phyloP scores from a whole-genome alignment of 1,140 invertebrate species.

The Phymorhynchus buccinoides region DNA sequence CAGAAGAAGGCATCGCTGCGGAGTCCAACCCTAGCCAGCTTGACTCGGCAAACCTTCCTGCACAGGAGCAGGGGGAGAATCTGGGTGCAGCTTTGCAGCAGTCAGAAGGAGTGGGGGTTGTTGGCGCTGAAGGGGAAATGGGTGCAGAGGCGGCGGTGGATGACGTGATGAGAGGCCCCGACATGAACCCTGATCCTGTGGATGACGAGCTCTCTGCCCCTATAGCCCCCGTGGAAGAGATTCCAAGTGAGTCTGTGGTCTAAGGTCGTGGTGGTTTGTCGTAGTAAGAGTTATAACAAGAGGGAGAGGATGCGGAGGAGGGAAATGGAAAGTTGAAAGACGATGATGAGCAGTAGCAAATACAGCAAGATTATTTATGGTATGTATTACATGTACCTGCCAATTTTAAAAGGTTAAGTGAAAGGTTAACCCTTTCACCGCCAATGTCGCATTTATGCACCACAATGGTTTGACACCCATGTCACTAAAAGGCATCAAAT shows the following conservation, averaged over 20 bases:
- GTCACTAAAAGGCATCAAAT: too few relatives aligned
- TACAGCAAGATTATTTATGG: too few relatives aligned
- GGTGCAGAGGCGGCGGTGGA: neutral
- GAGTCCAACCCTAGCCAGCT: neutral
- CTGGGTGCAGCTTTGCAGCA: neutral
- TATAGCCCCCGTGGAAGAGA: neutral
- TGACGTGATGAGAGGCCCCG: neutral
- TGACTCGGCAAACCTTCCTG: neutral
- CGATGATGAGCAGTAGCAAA: too few relatives aligned
- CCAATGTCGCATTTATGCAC: too few relatives aligned
- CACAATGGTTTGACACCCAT: too few relatives aligned
- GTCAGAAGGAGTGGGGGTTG: neutral
- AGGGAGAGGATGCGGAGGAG: too few relatives aligned
- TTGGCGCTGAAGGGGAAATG: neutral
- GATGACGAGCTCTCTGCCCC: slow-evolving; percentile 14
- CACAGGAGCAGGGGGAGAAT: neutral
- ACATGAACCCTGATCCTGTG: slow-evolving; percentile 1
- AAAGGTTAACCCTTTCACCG: too few relatives aligned
- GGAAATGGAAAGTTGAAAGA: too few relatives aligned
- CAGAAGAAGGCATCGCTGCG: neutral
- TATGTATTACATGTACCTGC: too few relatives aligned
- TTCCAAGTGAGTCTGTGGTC: neutral
- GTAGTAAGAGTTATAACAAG: too few relatives aligned
- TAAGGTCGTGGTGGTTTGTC: neutral
- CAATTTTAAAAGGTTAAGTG: too few relatives aligned